Base-by-base conservation (phyloP, 2,113 vertebrate genomes). In the Lampris megalopsis region DNA sequence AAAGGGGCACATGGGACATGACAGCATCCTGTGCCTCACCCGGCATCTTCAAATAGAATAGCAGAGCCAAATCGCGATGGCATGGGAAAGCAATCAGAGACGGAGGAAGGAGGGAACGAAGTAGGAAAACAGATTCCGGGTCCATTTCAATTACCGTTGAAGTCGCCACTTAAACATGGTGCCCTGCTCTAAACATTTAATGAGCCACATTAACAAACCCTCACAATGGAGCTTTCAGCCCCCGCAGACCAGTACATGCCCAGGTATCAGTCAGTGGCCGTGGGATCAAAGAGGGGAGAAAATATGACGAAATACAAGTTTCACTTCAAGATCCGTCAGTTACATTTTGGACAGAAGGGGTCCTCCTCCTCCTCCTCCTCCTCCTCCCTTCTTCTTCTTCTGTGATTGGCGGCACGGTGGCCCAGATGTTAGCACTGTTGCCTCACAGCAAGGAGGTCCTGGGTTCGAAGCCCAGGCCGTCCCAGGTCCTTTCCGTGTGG, bases 61-160 rank as follows among this genome's bases (percentile, higher is more conserved):
- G 63, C 62, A 67, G 68, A 72, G 67, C 47, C 53, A 71, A 84
- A 64, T 59, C 9, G 37, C 66, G 56, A 47, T 49, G 80, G 73
- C 75, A 86, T 85, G 80, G 74, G 79, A 85, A 90, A 89, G 79
- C 72, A 83, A 88, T 93, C 87, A 89, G 53, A 57, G 53, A 57
- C 47, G 35, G 36, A 58, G 52, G 48, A 52, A 47, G 47, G 37
- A 9, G 9, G 41, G 24, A 59, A 63, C 65, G 41, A 77, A 79
- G 68, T 53, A 71, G 75, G 53, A 68, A 73, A 79, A 82, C 69
- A 68, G 63, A 79, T 73, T 47, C 10, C n/a, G 2, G 9, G 11
- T 58, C 5, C 5, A 49, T 76, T 69, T 42, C 6, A 65, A 61
- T 49, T 63, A 24, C 13, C 0, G 41, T 75, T 48, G 24, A 64